Evolutionary conservation across 2,797 vertebrate genomes (phyloP).

Genomic region (Eulemur coronatus): DNA sequence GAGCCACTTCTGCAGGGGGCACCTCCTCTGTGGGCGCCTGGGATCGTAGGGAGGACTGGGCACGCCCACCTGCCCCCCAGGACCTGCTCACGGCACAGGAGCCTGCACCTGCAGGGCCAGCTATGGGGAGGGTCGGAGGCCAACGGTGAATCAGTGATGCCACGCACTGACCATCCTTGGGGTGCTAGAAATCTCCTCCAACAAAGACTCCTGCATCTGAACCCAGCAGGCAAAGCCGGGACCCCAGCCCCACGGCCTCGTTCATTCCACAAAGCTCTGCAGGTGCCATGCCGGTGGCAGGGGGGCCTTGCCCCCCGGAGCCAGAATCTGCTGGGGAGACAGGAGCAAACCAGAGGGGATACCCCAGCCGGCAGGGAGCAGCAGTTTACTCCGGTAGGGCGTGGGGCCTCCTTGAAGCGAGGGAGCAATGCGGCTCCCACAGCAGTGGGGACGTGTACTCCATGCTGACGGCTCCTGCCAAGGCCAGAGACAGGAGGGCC

Average conservation of each 20-base stretch:
- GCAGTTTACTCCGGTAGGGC: neutral
- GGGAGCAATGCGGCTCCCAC: neutral
- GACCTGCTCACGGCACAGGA: neutral
- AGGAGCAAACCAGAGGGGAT: neutral
- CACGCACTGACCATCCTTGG: neutral
- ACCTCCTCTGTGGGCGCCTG: fast-evolving
- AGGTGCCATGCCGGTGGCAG: too few relatives aligned
- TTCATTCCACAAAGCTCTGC: neutral
- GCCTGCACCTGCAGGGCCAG: too few relatives aligned
- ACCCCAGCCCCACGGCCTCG: fast-evolving
- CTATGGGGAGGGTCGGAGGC: neutral
- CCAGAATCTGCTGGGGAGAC: neutral
- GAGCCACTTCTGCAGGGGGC: neutral
- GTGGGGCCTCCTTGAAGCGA: neutral
- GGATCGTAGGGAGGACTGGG: neutral
- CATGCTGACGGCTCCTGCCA: fast-evolving
- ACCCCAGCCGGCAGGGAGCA: neutral
- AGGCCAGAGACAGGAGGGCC: neutral
- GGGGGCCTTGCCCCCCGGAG: fast-evolving
- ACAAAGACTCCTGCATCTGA: neutral
- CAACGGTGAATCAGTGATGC: fast-evolving
- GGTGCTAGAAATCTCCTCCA: neutral
- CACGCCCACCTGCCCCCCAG: too few relatives aligned
- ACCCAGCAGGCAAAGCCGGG: too few relatives aligned
- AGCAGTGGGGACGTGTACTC: neutral